A percentile compares a stretch with the other conserved stretches of the same genome.
These are phyloP conservation scores for Tonatia bakeri DNA, from an alignment of 2,113 vertebrate species.

Conservation along the genomic window DNA sequence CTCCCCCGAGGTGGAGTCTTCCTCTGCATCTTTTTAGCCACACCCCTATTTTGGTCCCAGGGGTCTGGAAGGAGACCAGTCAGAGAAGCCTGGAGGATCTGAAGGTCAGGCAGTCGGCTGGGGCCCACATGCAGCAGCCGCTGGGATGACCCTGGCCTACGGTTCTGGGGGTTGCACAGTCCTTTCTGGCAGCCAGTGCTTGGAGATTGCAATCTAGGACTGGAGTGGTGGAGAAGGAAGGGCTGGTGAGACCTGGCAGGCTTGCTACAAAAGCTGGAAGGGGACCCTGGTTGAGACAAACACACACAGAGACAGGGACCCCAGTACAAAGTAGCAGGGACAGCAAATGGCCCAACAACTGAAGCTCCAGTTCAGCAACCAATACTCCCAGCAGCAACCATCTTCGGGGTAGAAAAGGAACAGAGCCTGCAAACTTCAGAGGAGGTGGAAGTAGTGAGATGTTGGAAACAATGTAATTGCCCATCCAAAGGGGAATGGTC, in stretches of 20 bases:
- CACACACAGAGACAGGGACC: not conserved
- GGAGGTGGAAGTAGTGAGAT: not conserved
- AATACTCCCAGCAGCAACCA: not conserved
- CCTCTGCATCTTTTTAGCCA: not conserved
- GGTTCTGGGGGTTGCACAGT: constrained; percentile 40
- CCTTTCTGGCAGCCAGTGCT: not conserved
- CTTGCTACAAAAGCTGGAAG: not conserved
- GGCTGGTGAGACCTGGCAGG: not conserved
- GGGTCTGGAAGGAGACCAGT: not conserved
- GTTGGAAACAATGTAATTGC: not conserved
- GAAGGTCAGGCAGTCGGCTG: not conserved
- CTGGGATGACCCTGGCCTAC: constrained; percentile 29
- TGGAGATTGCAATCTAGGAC: not conserved
- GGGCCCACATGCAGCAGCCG: constrained; percentile 26
- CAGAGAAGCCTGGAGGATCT: not conserved
- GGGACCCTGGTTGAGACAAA: not conserved
- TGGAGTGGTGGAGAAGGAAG: not conserved
- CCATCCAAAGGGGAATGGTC: not conserved
- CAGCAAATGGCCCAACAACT: not conserved
- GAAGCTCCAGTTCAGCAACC: not conserved
- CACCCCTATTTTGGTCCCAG: not conserved
- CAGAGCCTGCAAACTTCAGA: not conserved
- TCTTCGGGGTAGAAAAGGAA: not conserved
- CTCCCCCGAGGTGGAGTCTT: not conserved
- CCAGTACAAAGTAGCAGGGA: not conserved